phyloP scores from a whole-genome alignment of 2,888 invertebrate species.

The Mesorhabditis belari region DNA sequence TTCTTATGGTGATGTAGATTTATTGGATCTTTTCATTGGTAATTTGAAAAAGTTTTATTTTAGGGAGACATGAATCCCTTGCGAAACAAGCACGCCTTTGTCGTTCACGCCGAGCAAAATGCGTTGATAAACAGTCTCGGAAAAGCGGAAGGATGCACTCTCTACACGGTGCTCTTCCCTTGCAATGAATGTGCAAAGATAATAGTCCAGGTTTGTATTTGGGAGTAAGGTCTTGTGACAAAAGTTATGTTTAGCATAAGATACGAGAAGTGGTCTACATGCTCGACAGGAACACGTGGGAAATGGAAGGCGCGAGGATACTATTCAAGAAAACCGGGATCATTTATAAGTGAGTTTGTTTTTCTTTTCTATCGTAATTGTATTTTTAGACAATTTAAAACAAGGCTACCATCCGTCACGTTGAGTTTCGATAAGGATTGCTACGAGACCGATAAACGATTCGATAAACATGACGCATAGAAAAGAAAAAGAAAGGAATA shows the following conservation, averaged over 20 bases:
- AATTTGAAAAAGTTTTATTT: too few species aligned
- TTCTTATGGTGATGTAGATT: too few species aligned
- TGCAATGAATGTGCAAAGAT: conserved; percentile 96
- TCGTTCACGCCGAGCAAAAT: conserved; percentile 95
- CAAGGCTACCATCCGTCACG: neutral
- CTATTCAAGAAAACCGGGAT: neutral
- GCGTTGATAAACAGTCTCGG: conserved; percentile 85
- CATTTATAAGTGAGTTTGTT: neutral
- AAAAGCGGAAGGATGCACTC: conserved; percentile 68
- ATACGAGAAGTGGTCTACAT: neutral
- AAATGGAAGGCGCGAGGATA: neutral
- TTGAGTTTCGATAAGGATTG: neutral
- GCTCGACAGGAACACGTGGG: neutral
- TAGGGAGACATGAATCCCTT: conserved; percentile 52
- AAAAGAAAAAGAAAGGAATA: too few species aligned
- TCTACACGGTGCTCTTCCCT: conserved; percentile 85
- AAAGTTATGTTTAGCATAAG: neutral
- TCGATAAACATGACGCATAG: neutral
- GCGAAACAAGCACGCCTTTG: conserved; percentile 54
- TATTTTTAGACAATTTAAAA: neutral
- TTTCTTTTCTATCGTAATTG: neutral
- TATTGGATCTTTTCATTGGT: too few species aligned
- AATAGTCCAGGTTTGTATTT: neutral
- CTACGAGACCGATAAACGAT: neutral
- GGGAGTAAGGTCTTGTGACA: neutral